phyloP scores from a whole-genome alignment of 2,113 vertebrate species.

The Cephalophus harveyi region DNA sequence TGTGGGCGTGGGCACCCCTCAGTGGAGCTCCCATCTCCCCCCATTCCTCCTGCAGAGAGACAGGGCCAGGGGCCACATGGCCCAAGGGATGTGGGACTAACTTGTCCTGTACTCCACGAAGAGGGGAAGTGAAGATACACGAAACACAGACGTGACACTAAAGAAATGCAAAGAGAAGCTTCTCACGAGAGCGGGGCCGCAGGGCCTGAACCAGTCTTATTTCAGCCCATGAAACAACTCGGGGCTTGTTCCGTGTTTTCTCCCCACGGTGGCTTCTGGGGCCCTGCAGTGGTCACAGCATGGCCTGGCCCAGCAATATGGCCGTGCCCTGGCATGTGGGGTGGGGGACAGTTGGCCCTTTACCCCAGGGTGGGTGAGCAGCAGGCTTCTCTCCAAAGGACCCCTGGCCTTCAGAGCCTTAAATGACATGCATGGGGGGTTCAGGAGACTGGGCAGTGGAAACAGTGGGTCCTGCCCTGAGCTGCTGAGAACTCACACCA shows the following conservation, averaged over 20 bases:
- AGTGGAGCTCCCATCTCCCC: not conserved
- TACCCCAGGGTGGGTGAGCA: accelerated
- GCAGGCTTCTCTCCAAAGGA: not conserved
- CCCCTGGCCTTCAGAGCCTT: not conserved
- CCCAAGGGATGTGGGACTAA: not conserved
- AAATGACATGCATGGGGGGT: accelerated
- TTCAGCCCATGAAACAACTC: not conserved
- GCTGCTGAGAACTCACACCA: not conserved
- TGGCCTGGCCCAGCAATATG: accelerated
- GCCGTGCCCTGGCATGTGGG: not conserved
- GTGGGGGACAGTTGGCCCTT: not conserved
- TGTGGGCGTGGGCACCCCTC: too few relatives aligned
- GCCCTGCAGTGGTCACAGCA: accelerated
- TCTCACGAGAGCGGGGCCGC: accelerated
- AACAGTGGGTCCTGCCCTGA: accelerated
- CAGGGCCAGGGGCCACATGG: accelerated
- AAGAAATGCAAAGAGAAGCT: not conserved
- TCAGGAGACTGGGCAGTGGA: accelerated
- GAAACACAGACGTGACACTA: accelerated
- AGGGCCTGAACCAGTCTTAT: accelerated
- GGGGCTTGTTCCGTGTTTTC: accelerated
- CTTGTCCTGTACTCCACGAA: not conserved
- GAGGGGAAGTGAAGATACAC: not conserved
- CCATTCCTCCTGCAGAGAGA: not conserved
- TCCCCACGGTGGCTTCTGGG: not conserved